Base-by-base conservation (phyloP, 2,888 invertebrate species). In the Synergus gifuensis region DNA sequence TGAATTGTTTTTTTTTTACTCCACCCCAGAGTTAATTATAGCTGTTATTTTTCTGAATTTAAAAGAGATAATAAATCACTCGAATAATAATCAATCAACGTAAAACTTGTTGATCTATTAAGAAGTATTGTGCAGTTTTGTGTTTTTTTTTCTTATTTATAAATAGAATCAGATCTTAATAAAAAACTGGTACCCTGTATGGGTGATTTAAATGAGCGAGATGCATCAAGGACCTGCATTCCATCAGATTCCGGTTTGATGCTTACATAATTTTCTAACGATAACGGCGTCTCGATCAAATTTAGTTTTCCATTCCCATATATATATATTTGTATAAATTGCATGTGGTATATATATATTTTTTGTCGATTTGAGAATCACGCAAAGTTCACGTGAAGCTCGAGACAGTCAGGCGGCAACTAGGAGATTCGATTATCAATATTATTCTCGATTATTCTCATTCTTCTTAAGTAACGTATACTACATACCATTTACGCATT, bases 311-410 rank as follows among this genome's bases (percentile, higher is more conserved):
- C 36, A 5, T 36, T 36, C 5, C 0, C 36, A 36, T 5, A 36
- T 36, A 0, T 36, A 36, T 5, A 5, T 36, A 36, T 36, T 36
- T 36, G 36, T 5, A 36, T 36, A 36, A 36, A 36, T 36, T 36
- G 0, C 4, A 36, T 36, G 36, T 36, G 5, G 0, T 28, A 60
- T 60, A 22, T 60, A 22, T 22, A 14, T 28, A 22, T 18, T 22
- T 60, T 60, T 11, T 60, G 62, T 14, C 49, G 28, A 73, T 73
- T 36, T 2, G 22, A 18, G 22, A 73, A 73, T 73, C 73, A 73
- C 73, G 73, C 54, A 36, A 54, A 36, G 49, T 73, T 73, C 73
- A 73, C 73, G 73, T 73, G 73, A 36, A n/a, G 36, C 36, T 73
- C 36, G 11, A 73, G 73, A 73, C 54, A 54, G 54, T 58, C 28